A percentile compares a stretch with the other conserved stretches of the same genome.
Evolutionary conservation across 2,888 invertebrate species (phyloP).

Genomic region (Caenorhabditis uteleia): DNA sequence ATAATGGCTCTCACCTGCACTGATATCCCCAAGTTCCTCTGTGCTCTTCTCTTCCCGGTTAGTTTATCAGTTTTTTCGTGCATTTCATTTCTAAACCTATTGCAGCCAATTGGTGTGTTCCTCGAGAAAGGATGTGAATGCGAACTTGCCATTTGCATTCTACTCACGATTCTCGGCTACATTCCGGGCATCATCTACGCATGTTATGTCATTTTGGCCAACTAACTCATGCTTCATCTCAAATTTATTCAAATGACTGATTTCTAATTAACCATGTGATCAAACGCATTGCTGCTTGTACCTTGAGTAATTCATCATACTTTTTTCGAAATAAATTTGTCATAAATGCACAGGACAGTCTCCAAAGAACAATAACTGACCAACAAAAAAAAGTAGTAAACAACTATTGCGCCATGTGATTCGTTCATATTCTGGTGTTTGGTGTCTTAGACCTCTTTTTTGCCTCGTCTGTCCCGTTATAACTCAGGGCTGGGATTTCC

Average conservation of each 20-base stretch:
- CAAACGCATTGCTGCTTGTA: too few species aligned
- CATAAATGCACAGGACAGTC: too few species aligned
- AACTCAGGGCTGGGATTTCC: too few species aligned
- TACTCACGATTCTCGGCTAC: conserved; percentile 58
- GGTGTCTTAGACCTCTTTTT: too few species aligned
- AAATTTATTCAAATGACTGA: neutral
- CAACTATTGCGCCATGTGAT: too few species aligned
- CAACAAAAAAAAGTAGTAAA: too few species aligned
- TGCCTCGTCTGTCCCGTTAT: too few species aligned
- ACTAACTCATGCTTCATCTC: conserved; percentile 11
- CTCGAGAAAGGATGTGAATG: conserved; percentile 57
- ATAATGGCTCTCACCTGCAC: conserved; percentile 49
- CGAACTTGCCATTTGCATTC: conserved; percentile 54
- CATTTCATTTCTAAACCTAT: neutral
- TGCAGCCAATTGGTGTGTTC: conserved; percentile 58
- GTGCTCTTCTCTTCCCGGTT: conserved; percentile 49
- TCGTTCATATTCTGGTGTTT: too few species aligned
- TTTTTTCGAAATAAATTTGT: too few species aligned
- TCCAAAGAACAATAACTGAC: too few species aligned
- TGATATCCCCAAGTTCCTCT: conserved; percentile 52
- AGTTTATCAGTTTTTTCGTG: neutral
- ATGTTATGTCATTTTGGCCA: conserved; percentile 49
- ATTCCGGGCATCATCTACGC: conserved; percentile 60
- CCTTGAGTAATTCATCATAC: too few species aligned
- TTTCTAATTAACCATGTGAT: neutral